Evolutionary conservation across 2,113 vertebrate species (phyloP).

Genomic region (Chionis minor): DNA sequence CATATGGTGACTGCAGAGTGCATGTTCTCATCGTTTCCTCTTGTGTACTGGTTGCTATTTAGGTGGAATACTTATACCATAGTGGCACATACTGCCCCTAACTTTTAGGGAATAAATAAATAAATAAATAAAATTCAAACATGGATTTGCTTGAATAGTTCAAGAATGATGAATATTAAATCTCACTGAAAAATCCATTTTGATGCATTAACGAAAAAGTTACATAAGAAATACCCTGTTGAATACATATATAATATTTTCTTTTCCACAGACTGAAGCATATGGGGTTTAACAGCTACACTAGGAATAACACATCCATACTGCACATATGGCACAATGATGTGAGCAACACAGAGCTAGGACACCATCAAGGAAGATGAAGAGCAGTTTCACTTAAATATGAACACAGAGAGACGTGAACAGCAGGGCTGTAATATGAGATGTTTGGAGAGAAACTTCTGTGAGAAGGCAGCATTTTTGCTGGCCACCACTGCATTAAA

Average conservation of each 20-base stretch:
- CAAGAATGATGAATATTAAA: neutral
- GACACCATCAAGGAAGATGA: slow-evolving; percentile 31
- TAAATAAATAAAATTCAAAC: neutral
- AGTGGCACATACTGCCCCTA: neutral
- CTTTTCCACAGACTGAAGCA: slow-evolving; percentile 22
- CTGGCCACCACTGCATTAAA: neutral
- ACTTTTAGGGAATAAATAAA: neutral
- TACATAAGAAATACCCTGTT: neutral
- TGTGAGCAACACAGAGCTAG: slow-evolving; percentile 45
- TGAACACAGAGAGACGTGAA: neutral
- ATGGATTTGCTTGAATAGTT: neutral
- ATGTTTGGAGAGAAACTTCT: neutral
- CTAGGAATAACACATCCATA: slow-evolving; percentile 46
- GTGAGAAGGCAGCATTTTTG: neutral
- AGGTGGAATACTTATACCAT: neutral
- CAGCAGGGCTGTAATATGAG: neutral
- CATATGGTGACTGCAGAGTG: neutral
- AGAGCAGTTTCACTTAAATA: slow-evolving; percentile 31
- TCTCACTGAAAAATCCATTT: neutral
- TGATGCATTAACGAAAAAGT: neutral
- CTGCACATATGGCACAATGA: slow-evolving; percentile 53
- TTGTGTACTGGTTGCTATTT: neutral
- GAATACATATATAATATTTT: neutral
- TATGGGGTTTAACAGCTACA: slow-evolving; percentile 41
- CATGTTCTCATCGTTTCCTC: neutral